phyloP scores from a whole-genome alignment of 2,888 invertebrate species.

The Crossocerus cetratus region DNA sequence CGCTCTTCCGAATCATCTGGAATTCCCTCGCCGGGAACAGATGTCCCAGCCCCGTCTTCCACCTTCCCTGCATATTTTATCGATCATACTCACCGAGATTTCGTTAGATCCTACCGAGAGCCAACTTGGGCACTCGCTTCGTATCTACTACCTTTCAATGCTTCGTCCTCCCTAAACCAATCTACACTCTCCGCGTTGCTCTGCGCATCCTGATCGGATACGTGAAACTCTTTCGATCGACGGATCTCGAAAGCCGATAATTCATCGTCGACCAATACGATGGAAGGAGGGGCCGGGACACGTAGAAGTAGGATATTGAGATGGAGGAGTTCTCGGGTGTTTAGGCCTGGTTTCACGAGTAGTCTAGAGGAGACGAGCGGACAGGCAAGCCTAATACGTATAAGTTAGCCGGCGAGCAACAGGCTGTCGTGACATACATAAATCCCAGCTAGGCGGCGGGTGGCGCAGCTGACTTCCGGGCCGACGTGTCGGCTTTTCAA shows the following conservation, averaged over 20 bases:
- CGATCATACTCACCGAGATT: background rate
- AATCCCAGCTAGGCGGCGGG: constrained; percentile 59
- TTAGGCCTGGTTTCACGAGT: too few species aligned
- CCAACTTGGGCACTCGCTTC: too few species aligned
- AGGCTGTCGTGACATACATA: constrained; percentile 70
- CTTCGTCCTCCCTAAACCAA: too few species aligned
- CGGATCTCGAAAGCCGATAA: too few species aligned
- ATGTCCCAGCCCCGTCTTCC: background rate
- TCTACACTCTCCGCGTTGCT: too few species aligned
- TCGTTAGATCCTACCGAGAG: too few species aligned
- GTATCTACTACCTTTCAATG: too few species aligned
- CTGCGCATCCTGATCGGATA: too few species aligned
- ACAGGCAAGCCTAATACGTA: constrained; percentile 44
- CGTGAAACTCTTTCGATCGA: too few species aligned
- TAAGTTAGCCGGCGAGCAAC: constrained; percentile 64
- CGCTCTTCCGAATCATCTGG: constrained; percentile 1
- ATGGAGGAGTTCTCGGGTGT: too few species aligned
- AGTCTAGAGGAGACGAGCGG: background rate
- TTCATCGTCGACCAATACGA: too few species aligned
- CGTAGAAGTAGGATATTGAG: background rate
- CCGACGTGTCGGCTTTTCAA: constrained; percentile 53
- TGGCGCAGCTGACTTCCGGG: constrained; percentile 59
- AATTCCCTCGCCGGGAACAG: constrained; percentile 18
- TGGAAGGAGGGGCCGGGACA: background rate
- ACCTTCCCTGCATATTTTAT: background rate